These are phyloP conservation scores for Sipha flava DNA, from an alignment of 1,140 invertebrate genomes.

Conservation along the genomic window DNA sequence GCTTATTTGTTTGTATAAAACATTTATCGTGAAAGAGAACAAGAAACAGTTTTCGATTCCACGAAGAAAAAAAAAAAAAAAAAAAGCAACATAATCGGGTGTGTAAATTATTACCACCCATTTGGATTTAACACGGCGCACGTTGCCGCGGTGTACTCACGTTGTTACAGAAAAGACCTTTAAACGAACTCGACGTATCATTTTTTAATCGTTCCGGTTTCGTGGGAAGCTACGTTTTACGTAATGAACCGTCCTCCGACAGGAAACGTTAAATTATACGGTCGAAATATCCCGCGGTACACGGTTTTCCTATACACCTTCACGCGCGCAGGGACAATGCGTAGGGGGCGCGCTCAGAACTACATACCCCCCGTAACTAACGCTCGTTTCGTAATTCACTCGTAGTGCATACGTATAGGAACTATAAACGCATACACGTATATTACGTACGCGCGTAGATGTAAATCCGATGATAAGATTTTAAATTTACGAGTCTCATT, in stretches of 20 bases:
- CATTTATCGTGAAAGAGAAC: no score
- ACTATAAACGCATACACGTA: neutral
- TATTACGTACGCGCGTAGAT: no score
- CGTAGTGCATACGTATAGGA: neutral
- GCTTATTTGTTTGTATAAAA: no score
- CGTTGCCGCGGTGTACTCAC: no score
- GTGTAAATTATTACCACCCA: no score
- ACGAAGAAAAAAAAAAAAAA: no score
- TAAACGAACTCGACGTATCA: neutral
- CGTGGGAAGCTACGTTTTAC: neutral
- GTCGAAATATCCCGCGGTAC: neutral
- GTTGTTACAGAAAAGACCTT: neutral
- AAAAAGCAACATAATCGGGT: neutral
- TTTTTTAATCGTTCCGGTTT: constrained; percentile 2
- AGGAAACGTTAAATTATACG: constrained; percentile 21
- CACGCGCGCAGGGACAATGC: neutral
- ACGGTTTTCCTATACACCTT: neutral
- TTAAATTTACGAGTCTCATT: neutral
- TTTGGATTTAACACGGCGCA: no score
- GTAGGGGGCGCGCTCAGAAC: neutral
- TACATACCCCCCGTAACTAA: neutral
- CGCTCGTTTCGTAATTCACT: neutral
- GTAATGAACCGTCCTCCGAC: neutral
- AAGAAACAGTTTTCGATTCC: no score
- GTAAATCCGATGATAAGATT: neutral